Base-by-base conservation (phyloP, 2,113 vertebrate genomes). In the Chiloscyllium plagiosum region DNA sequence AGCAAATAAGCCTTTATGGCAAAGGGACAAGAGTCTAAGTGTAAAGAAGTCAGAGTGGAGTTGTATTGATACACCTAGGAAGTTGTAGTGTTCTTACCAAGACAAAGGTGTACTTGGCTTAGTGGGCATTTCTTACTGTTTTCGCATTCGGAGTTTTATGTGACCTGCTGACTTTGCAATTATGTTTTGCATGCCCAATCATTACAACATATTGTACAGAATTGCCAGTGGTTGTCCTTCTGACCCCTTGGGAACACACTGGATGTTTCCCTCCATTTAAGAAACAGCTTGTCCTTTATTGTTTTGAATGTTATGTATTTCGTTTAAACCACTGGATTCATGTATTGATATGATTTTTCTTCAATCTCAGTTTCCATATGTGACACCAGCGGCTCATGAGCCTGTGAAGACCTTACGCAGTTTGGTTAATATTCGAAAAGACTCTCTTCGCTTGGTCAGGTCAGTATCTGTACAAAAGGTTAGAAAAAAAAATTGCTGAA, bases 361-460 rank as follows among this genome's bases (percentile, higher is more conserved):
- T 22, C 97, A 50, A 83, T 33, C 96, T 19, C 76, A 99, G 99
- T 99, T 99, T 96, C 99, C 99, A 0, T 99, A 99, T 2, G 98
- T 99, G 96, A 99, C 99, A 12, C 99, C 99, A 29, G 98, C 99
- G 4, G 99, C 99, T n/a, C 99, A 99, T 0, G 99, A 99, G 96
- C 99, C 99, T 0, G 99, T 99, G 96, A 99, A 99, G 98, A 99
- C 99, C 0, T 97, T 99, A 96, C 98, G 99, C 96, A 99, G 99
- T 97, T 97, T 99, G 96, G 99, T 99, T 96, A 99, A 99, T 97
- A 99, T 99, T 96, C 98, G 99, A 33, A 99, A 99, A 96, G 99
- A 99, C 96, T 99, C 99, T 4, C 97, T 99, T 10, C 98, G 99
- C 0, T 98, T 99, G 1, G 98, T 99, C 97, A 99, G 99, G 99